phyloP scores from a whole-genome alignment of 2,113 vertebrate species.

The Colistium nudipinnis region DNA sequence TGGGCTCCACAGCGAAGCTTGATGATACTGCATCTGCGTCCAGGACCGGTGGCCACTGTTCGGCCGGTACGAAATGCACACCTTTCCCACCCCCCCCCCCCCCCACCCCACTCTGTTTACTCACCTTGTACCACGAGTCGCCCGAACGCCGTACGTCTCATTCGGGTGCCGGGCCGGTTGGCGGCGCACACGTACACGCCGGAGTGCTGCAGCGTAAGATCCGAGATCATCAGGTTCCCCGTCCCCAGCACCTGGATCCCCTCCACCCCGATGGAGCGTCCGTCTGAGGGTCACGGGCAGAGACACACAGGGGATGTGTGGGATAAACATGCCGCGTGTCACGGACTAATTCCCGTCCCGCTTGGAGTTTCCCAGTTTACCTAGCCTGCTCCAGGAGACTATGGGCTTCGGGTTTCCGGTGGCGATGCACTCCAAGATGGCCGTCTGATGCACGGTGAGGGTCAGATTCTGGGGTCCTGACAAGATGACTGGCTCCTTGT shows the following conservation, averaged over 20 bases:
- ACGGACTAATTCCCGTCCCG: background rate
- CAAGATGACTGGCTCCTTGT: constrained; percentile 83
- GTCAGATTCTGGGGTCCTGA: constrained; percentile 85
- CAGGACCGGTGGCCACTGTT: background rate
- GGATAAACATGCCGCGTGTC: background rate
- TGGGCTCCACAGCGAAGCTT: background rate
- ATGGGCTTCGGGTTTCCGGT: constrained; percentile 80
- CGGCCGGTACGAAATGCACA: background rate
- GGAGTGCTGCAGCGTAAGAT: constrained; percentile 84
- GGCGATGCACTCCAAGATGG: constrained; percentile 82
- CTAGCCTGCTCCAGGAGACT: constrained; percentile 84
- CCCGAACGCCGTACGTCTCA: constrained; percentile 83
- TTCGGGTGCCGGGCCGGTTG: constrained; percentile 84
- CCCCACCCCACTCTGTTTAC: constrained; percentile 22
- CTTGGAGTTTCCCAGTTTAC: constrained; percentile 49
- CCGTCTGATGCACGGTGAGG: constrained; percentile 78
- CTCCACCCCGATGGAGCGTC: constrained; percentile 87
- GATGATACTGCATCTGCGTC: background rate
- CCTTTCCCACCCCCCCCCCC: no score
- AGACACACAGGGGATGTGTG: background rate
- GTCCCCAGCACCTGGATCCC: constrained; percentile 87
- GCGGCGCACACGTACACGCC: constrained; percentile 87
- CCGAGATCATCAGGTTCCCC: constrained; percentile 87
- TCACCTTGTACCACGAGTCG: constrained; percentile 85
- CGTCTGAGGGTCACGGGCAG: constrained; percentile 72